A percentile compares a stretch with the other conserved stretches of the same genome.
phyloP scores from a whole-genome alignment of 2,797 vertebrate genomes.

The Sphaeramia orbicularis region DNA sequence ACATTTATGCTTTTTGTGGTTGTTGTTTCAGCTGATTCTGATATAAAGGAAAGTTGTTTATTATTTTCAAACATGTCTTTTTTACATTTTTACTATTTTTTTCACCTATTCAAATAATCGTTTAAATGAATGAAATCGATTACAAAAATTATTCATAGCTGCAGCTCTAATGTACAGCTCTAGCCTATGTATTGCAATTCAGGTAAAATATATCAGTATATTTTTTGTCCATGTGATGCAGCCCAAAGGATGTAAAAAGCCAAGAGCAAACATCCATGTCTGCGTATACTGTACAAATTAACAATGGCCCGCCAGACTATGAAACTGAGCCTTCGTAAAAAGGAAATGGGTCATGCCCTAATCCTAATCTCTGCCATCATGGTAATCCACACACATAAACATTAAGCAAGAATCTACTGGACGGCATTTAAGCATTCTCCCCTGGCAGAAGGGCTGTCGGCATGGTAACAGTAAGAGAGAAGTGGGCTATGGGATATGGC shows the following conservation, averaged over 20 bases:
- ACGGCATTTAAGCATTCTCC: constrained; percentile 24
- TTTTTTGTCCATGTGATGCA: too few relatives aligned
- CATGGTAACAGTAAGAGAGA: constrained; percentile 36
- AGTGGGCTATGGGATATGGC: constrained; percentile 23
- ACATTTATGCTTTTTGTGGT: too few relatives aligned
- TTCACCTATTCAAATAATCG: too few relatives aligned
- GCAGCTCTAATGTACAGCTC: too few relatives aligned
- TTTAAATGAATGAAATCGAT: too few relatives aligned
- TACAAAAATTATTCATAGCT: too few relatives aligned
- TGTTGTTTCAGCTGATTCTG: too few relatives aligned
- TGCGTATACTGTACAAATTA: neutral
- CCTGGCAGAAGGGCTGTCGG: constrained; percentile 36
- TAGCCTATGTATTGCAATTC: too few relatives aligned
- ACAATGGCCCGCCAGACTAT: constrained; percentile 51
- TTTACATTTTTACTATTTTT: too few relatives aligned
- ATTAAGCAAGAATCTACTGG: constrained; percentile 40
- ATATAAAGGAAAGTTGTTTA: too few relatives aligned
- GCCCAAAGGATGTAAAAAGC: constrained; percentile 1
- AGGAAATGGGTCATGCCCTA: constrained; percentile 76
- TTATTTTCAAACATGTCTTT: too few relatives aligned
- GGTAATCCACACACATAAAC: constrained; percentile 66
- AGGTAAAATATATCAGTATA: too few relatives aligned
- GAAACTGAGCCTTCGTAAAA: constrained; percentile 55
- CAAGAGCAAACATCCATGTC: constrained; percentile 9
- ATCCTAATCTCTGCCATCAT: constrained; percentile 74